Evolutionary conservation across 1,140 invertebrate species (phyloP), one percentile per base, ranked within the genome.

Genomic region (Panulirus ornatus): DNA sequence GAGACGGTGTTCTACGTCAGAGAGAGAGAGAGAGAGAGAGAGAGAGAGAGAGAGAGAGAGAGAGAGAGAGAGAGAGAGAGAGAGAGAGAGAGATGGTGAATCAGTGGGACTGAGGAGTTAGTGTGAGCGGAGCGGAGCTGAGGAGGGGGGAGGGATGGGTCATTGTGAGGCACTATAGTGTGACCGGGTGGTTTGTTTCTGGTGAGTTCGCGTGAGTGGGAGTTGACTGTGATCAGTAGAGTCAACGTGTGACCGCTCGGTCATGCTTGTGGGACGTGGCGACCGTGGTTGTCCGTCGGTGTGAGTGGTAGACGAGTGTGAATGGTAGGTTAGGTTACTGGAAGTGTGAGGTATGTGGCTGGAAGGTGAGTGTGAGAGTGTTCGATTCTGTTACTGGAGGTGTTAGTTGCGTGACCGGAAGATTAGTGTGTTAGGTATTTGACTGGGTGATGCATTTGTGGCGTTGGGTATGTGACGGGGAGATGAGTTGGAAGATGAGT

Each of bases 21-120:
- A 66, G 58, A 66, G 58, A 66, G 58, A 6, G 16, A 16, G 16
- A 66, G 6, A 8, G 58, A n/a, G n/a, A n/a, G n/a, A n/a, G n/a
- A n/a, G n/a, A n/a, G n/a, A 8, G 58, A 63, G 58, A 63, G 58
- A 40, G n/a, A 34, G 30, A 76, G 73, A 76, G 30, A 34, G 36
- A 76, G n/a, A 76, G n/a, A 34, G 73, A 40, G 73, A 36, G 30
- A 76, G 73, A 42, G 30, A 76, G 30, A 76, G 73, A 76, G 73
- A 76, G 19, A 40, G 34, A 40, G 71, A 75, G 36, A 34, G 71
- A 75, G 6, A 75, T 34, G 36, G 27, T 16, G 0, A 34, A 75
- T 19, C 36, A 38, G 36, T 75, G 71, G 27, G 22, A 3, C 2
- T 22, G 36, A 38, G 71, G 14, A 75, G 16, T 0, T 14, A 19